A percentile compares a stretch with the other conserved stretches of the same genome.
These are phyloP conservation scores for Montipora efflorescens DNA, from an alignment of 64 coral and sea anemone genomes.

Conservation along the genomic window DNA sequence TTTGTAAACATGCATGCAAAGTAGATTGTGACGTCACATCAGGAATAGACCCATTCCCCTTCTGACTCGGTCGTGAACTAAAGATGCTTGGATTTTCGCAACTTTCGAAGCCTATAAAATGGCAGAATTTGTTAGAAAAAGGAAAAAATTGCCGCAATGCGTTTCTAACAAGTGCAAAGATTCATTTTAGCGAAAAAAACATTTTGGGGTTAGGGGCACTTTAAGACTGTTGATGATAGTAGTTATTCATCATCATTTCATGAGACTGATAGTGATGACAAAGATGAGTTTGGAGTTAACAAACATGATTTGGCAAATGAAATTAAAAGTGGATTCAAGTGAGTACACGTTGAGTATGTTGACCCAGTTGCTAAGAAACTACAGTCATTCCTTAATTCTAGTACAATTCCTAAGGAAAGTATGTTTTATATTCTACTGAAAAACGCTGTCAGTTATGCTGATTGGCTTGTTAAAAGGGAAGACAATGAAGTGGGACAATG, in stretches of 20 bases:
- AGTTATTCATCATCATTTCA: constrained; percentile 83
- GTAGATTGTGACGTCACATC: no score
- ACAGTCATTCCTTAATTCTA: constrained; percentile 68
- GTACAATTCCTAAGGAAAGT: constrained; percentile 55
- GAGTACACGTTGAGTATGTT: constrained; percentile 51
- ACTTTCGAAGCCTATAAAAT: no score
- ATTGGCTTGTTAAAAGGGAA: constrained; percentile 61
- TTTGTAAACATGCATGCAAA: no score
- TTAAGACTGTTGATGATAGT: constrained; percentile 64
- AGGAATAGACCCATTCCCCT: no score
- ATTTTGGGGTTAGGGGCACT: no score
- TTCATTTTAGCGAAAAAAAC: no score
- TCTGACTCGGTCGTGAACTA: no score
- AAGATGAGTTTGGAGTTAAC: constrained; percentile 61
- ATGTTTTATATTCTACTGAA: constrained; percentile 69
- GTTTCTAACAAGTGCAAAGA: no score
- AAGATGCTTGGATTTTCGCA: no score
- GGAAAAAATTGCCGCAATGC: no score
- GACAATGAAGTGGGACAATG: constrained; percentile 70
- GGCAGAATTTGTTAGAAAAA: no score
- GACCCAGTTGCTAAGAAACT: constrained; percentile 62
- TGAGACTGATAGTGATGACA: constrained; percentile 60
- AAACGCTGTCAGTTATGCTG: constrained; percentile 63
- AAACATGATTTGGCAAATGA: constrained; percentile 73
- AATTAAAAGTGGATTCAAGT: constrained; percentile 73